Evolutionary conservation across 2,113 vertebrate genomes (phyloP), one percentile per base, ranked within the genome.

Genomic region (Hipposideros armiger): DNA sequence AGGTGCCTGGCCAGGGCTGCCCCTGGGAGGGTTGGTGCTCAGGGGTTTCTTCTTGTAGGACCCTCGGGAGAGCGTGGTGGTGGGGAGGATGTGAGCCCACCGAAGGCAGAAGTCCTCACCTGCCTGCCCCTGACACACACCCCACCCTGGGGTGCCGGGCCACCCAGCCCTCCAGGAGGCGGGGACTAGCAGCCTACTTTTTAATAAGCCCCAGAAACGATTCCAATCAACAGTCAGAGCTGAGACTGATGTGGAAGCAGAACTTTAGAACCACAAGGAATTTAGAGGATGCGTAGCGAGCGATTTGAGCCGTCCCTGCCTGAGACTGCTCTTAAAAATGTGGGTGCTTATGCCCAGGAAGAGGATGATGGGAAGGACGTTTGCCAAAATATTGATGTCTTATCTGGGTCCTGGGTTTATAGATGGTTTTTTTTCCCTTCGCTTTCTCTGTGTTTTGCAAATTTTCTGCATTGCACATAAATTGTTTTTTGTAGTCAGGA

Each of bases 341-440:
- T 2, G 13, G 0, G n/a, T 6, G 1, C 13, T 19, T 1, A 1
- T 7, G 0, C 40, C 1, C 7, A 0, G 7, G 20, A 0, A 3
- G 1, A 40, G 9, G n/a, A 26, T 0, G n/a, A 26, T 0, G 5
- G 24, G 87, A 45, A 20, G 30, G 47, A 2, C 14, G 0, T 11
- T 22, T 36, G 56, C 42, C 16, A 32, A 36, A 7, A 3, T 0
- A 7, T 7, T 74, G 2, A 0, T 0, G 7, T 16, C 22, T 64
- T 28, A 0, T 36, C 19, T 17, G 56, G 73, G 24, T 22, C 7
- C 2, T 56, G 67, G 42, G 20, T 24, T 32, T 30, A 4, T 15
- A 19, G 32, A 1, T 2, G 24, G 5, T 45, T 50, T 69, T 7
- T 45, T 50, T 62, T 11, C 20, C 5, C 36, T 5, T 36, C 3